phyloP scores from a whole-genome alignment of 1,140 invertebrate genomes.

The Cherax quadricarinatus region DNA sequence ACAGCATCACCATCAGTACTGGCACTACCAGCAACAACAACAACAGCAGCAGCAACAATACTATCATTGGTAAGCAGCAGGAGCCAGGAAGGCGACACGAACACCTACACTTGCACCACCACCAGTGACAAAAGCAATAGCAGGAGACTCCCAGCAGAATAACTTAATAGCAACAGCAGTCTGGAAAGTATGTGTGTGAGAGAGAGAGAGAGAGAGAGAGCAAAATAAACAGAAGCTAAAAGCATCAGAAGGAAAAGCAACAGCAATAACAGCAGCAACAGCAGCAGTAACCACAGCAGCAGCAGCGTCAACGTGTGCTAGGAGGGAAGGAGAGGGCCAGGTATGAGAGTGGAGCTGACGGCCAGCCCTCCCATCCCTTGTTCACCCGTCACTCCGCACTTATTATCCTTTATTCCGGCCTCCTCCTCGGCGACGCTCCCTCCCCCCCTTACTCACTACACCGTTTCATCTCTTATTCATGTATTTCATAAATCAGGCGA shows the following conservation, averaged over 20 bases:
- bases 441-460: slow-evolving; percentile 60
- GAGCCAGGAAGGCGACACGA: background rate
- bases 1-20: background rate
- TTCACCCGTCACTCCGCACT: slow-evolving; percentile 64
- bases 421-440: slow-evolving; percentile 47
- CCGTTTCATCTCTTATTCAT: slow-evolving; percentile 71
- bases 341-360: slow-evolving; percentile 66
- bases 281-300: slow-evolving; percentile 42
- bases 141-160: background rate
- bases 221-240: background rate
- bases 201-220: background rate
- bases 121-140: background rate
- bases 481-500: slow-evolving; percentile 70
- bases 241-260: slow-evolving; percentile 3
- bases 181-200: no score
- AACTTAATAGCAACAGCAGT: slow-evolving; percentile 17
- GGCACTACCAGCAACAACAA: background rate
- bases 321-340: slow-evolving; percentile 27
- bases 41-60: background rate
- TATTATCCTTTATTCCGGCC: slow-evolving; percentile 69
- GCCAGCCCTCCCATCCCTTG: slow-evolving; percentile 61
- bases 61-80: slow-evolving; percentile 8
- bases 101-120: slow-evolving; percentile 8
- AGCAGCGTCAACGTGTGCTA: slow-evolving; percentile 5
- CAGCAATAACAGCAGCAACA: slow-evolving; percentile 22